Evolutionary conservation across 2,797 vertebrate genomes (phyloP), one percentile per base, ranked within the genome.

Genomic region (Tympanoctomys barrerae): DNA sequence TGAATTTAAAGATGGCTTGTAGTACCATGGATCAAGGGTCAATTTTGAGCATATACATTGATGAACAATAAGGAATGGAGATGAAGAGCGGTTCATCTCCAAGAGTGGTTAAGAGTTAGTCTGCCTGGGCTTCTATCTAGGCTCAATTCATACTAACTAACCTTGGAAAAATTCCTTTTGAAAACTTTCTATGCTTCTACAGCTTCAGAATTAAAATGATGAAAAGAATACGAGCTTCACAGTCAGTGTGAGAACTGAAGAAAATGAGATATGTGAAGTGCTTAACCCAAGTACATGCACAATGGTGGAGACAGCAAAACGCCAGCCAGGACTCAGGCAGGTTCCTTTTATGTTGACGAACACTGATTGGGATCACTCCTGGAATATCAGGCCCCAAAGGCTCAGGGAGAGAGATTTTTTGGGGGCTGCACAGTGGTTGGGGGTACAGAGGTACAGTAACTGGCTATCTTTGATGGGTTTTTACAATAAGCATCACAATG

Each of bases 171-270:
- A 2, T 19, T 33, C 75, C n/a, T 75, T 93, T 87, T 83, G 22
- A 70, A 84, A 77, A 79, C 14, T 18, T 85, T 85, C 0, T 33
- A 24, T 86, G 6, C 16, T 28, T 93, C 42, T 64, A 4, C 82
- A 78, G 91, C 33, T 86, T 89, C 10, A 71, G 19, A 59, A 82
- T 22, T 91, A 71, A 89, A 95, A n/a, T 46, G 11, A 73, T 84
- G 64, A 39, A 18, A 75, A 81, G 64, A 93, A 68, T 81, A 83
- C 1, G 3, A 83, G n/a, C 5, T 4, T 59, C 66, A 77, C n/a
- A 77, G 10, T 70, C 52, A 62, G 19, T 77, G 26, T 78, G 54
- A 95, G 21, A 52, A 83, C 66, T 31, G 59, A 73, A 75, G 39
- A 39, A 94, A 89, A 46, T 73, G 57, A 83, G 66, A 71, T 28